These are phyloP conservation scores for Cepaea nemoralis DNA, from an alignment of 1,140 invertebrate genomes.

Conservation along the genomic window DNA sequence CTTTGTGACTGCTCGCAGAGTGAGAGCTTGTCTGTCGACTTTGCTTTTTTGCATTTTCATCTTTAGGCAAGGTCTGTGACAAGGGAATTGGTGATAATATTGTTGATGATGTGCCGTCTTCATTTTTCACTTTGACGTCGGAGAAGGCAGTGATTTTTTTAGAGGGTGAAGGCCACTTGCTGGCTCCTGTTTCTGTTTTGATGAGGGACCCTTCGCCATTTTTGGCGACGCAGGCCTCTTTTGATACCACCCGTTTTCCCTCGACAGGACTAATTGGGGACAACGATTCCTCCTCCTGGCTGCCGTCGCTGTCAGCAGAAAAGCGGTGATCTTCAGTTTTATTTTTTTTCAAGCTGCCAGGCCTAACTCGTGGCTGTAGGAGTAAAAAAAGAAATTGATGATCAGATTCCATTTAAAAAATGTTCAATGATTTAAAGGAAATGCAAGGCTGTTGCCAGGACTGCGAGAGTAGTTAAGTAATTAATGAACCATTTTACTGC, in stretches of 20 bases:
- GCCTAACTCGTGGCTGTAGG: constrained; percentile 26
- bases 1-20: neutral
- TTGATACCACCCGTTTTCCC: constrained; percentile 51
- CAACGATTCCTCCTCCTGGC: constrained; percentile 32
- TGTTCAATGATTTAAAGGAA: too few relatives aligned
- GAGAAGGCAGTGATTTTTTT: constrained; percentile 24
- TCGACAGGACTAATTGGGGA: constrained; percentile 45
- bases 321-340: constrained; percentile 32
- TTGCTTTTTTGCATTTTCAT: neutral
- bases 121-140: constrained; percentile 29
- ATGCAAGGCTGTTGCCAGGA: too few relatives aligned
- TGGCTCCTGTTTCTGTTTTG: constrained; percentile 22
- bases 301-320: constrained; percentile 45
- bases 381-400: too few relatives aligned
- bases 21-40: constrained; percentile 10
- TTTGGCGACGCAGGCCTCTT: constrained; percentile 41
- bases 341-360: constrained; percentile 27
- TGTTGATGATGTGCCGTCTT: constrained; percentile 19
- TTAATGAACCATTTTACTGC: too few relatives aligned
- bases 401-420: too few relatives aligned
- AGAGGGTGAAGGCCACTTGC: neutral
- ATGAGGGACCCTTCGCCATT: constrained; percentile 19
- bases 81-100: neutral
- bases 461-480: too few relatives aligned
- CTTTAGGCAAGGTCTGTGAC: neutral